Evolutionary conservation across 2,113 vertebrate genomes (phyloP).

Genomic region (Cinclus cinclus): DNA sequence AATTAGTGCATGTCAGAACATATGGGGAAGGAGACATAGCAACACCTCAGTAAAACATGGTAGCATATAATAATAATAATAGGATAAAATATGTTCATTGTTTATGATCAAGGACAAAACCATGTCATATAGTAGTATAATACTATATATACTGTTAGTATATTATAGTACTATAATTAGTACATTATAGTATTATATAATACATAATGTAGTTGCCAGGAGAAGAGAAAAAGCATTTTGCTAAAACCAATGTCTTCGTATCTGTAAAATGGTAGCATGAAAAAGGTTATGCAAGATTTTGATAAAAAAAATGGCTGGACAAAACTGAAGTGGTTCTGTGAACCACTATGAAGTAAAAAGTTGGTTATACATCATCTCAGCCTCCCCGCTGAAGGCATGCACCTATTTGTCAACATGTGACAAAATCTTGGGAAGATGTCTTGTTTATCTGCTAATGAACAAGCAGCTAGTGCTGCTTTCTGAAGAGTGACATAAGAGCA

Average conservation of each 20-base stretch:
- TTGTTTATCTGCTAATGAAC: neutral
- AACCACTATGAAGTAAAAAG: neutral
- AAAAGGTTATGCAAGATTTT: neutral
- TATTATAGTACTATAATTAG: no score
- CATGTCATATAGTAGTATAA: neutral
- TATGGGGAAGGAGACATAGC: neutral
- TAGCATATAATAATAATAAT: neutral
- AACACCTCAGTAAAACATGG: neutral
- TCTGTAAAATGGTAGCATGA: neutral
- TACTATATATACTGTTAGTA: no score
- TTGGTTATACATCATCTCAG: neutral
- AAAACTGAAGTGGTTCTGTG: neutral
- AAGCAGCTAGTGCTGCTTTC: neutral
- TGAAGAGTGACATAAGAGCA: neutral
- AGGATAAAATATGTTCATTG: neutral
- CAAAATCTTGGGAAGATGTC: neutral
- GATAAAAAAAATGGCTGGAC: neutral
- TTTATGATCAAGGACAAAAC: neutral
- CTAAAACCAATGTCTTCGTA: neutral
- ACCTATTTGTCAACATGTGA: neutral
- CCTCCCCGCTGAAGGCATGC: neutral
- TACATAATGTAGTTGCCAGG: neutral
- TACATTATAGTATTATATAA: no score
- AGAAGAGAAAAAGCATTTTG: neutral
- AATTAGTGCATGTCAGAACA: neutral